Evolutionary conservation across 2,113 vertebrate genomes (phyloP).

Genomic region (Forbesichthys papilliferus): DNA sequence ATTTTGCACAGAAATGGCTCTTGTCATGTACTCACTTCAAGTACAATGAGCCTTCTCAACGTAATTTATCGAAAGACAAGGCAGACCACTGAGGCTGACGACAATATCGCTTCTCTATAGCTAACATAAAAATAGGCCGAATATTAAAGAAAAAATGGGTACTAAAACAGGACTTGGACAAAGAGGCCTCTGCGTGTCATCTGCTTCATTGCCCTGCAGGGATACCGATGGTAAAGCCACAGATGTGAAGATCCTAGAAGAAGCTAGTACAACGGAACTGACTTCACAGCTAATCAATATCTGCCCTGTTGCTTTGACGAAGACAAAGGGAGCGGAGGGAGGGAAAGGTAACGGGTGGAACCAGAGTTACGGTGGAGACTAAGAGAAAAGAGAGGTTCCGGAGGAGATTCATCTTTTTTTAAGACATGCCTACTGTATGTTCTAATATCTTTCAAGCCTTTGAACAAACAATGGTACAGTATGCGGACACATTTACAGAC

Average conservation of each 20-base stretch:
- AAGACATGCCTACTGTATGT: conserved; percentile 31
- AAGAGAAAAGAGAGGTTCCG: conserved; percentile 38
- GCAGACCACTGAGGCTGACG: background rate
- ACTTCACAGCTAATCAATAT: conserved; percentile 62
- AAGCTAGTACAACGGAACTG: conserved; percentile 30
- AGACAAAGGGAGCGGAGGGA: conserved; percentile 18
- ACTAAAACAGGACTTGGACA: conserved; percentile 8
- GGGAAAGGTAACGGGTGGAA: conserved; percentile 41
- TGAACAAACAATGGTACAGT: no score
- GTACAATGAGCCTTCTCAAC: background rate
- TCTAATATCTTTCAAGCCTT: no score
- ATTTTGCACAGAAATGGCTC: background rate
- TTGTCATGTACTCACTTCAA: no score
- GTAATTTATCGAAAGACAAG: background rate
- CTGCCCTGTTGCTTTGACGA: conserved; percentile 48
- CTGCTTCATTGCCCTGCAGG: conserved; percentile 29
- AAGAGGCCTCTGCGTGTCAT: conserved; percentile 23
- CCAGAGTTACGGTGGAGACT: conserved; percentile 23
- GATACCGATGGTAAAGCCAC: conserved; percentile 22
- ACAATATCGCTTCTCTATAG: background rate
- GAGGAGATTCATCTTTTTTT: conserved; percentile 46
- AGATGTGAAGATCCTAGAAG: conserved; percentile 26
- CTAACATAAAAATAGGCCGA: no score
- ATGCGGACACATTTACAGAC: no score
- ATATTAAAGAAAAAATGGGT: background rate